Evolutionary conservation across 2,113 vertebrate species (phyloP), one percentile per base, ranked within the genome.

Genomic region (Callospermophilus lateralis): DNA sequence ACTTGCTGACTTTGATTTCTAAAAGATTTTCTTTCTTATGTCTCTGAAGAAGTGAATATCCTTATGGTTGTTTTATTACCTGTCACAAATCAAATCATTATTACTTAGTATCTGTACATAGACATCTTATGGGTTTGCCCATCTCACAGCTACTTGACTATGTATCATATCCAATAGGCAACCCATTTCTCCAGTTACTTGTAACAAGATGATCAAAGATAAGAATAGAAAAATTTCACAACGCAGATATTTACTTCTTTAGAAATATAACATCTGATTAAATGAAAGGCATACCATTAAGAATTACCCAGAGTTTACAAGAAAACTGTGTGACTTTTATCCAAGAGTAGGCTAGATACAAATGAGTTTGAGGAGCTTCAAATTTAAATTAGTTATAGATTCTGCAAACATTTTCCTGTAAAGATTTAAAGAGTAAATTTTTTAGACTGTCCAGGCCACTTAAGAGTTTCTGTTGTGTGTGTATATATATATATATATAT

Each of bases 21-120:
- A 45, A 89, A 89, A 84, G n/a, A 58, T 24, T 89, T 81, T 61
- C 84, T 17, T 12, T 91, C 37, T 84, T 96, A 78, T 76, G 84
- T 97, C 34, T 90, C 48, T 51, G 2, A 89, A 65, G 65, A 90
- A 73, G 39, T 32, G 95, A 45, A 79, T 76, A 77, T 42, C 4
- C 17, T 92, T 45, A 55, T 8, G 63, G 55, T 67, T 90, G 65
- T 17, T 94, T 61, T 90, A 96, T 12, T 68, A 95, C 4, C 22
- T 84, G 3, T 85, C 85, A 30, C 15, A 80, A 85, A 76, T 84
- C 12, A 96, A 93, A 90, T 74, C 48, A 70, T 89, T 42, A 70
- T 90, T 95, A 84, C 16, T 95, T 95, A 84, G 15, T 48, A 90
- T 81, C 28, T 84, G 4, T 4, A 80, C 68, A 26, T 34, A 95